A percentile compares a stretch with the other conserved stretches of the same genome.
These are phyloP conservation scores for Ethmia dodecea DNA, from an alignment of 2,888 invertebrate species.

Conservation along the genomic window DNA sequence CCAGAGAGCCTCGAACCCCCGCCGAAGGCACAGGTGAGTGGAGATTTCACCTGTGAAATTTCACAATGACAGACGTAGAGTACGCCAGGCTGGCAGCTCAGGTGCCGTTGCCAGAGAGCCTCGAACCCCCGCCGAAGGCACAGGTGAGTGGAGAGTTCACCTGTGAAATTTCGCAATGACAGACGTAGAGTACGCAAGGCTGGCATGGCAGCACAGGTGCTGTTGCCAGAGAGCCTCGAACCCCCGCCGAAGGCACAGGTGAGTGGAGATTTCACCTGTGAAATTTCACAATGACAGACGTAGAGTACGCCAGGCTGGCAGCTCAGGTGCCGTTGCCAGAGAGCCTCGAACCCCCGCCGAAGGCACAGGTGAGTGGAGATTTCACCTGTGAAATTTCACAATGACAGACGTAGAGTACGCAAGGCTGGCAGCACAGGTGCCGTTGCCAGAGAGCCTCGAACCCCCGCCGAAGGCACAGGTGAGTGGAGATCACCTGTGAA, in stretches of 20 bases:
- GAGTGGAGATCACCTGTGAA: no score
- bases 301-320: conserved; percentile 86
- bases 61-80: no score
- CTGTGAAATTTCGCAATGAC: no score
- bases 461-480: no score
- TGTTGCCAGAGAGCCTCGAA: conserved; percentile 43
- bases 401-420: conserved; percentile 95
- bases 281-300: no score
- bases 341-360: conserved; percentile 52
- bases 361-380: no score
- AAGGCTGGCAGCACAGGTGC: conserved; percentile 58
- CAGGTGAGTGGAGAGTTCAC: no score
- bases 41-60: no score
- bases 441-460: conserved; percentile 44
- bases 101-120: conserved; percentile 49
- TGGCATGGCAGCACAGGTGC: conserved; percentile 45
- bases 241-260: no score
- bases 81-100: conserved; percentile 79
- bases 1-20: conserved; percentile 49
- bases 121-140: conserved; percentile 52
- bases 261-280: no score
- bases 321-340: conserved; percentile 39
- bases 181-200: conserved; percentile 92
- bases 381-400: no score
- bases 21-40: no score